Conservation (phyloP, 1,140 invertebrate species). For the Limonius californicus region DNA sequence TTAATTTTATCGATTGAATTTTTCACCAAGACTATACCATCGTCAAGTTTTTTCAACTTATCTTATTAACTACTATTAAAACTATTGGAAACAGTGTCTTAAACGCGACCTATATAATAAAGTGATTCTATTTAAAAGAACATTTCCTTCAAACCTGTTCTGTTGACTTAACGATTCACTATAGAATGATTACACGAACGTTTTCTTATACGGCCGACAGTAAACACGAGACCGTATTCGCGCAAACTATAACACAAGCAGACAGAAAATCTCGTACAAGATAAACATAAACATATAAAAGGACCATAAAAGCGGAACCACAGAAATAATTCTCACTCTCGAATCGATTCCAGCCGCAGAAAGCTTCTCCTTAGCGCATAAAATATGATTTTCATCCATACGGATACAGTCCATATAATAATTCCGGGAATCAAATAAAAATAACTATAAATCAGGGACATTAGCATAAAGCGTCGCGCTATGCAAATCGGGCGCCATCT, state of each 20-base stretch:
- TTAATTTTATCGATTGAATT: no score
- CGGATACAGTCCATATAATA: conserved; percentile 51
- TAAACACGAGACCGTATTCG: no score
- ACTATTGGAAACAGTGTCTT: no score
- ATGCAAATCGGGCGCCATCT: conserved; percentile 43
- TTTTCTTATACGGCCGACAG: no score
- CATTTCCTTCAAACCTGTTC: no score
- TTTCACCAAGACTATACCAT: no score
- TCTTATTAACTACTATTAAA: no score
- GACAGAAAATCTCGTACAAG: conserved; percentile 2
- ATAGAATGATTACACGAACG: no score
- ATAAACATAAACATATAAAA: conserved; percentile 15
- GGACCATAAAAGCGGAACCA: conserved; percentile 2
- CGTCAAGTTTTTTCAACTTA: no score
- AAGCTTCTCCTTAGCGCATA: conserved; percentile 36
- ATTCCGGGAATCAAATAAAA: conserved; percentile 50
- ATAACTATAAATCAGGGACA: conserved; percentile 47
- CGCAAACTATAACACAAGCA: conserved; percentile 8
- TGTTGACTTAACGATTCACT: no score
- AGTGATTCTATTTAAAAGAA: no score
- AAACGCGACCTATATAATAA: no score
- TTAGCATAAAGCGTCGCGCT: conserved; percentile 46
- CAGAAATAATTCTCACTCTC: conserved; percentile 15
- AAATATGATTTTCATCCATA: conserved; percentile 50
- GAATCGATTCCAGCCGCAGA: conserved; percentile 21